phyloP scores from a whole-genome alignment of 2,888 invertebrate genomes.

The Troides helena region DNA sequence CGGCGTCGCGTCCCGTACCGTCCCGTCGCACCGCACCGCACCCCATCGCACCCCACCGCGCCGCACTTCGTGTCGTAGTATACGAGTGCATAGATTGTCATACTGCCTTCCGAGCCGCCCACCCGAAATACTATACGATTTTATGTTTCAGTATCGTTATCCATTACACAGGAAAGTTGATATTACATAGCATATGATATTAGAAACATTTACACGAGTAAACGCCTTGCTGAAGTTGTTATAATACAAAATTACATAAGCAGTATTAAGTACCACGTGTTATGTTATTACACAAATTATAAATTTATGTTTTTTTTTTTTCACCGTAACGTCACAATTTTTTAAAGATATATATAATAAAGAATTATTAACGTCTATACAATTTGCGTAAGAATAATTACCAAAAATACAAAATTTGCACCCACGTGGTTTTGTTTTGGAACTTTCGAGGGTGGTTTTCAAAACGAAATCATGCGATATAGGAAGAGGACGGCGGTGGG shows the following conservation, averaged over 20 bases:
- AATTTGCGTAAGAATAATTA: not conserved
- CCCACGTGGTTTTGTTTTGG: constrained; percentile 55
- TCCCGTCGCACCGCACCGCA: not conserved
- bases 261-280: too few relatives aligned
- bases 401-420: constrained; percentile 20
- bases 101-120: constrained; percentile 36
- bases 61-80: constrained; percentile 36
- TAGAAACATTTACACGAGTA: constrained; percentile 4
- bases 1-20: too few relatives aligned
- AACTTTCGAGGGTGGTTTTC: constrained; percentile 41
- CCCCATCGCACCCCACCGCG: too few relatives aligned
- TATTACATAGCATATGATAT: not conserved
- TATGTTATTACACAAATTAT: too few relatives aligned
- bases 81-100: constrained; percentile 31
- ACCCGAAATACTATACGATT: constrained; percentile 34
- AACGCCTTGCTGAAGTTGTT: too few relatives aligned
- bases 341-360: too few relatives aligned
- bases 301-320: too few relatives aligned
- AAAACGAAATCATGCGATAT: constrained; percentile 35
- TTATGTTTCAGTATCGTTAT: constrained; percentile 22
- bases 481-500: constrained; percentile 36
- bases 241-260: too few relatives aligned
- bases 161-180: constrained; percentile 15
- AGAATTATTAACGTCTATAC: not conserved
- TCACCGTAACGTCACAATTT: too few relatives aligned